phyloP scores from a whole-genome alignment of 2,797 vertebrate genomes.

The Geotrypetes seraphini region DNA sequence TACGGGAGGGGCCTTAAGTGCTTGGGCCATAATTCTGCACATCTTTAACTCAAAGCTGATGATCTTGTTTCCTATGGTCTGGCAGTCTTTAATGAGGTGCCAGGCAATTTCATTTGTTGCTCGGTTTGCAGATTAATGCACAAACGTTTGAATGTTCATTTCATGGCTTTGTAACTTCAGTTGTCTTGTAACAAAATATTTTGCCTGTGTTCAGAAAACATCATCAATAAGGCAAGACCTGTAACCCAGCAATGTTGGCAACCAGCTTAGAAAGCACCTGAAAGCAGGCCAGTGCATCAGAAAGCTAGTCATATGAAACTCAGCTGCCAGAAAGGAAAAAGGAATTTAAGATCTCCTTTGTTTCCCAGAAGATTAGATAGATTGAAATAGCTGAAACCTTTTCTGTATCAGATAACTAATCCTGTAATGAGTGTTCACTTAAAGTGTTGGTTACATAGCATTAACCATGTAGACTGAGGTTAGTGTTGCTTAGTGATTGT shows the following conservation, averaged over 20 bases:
- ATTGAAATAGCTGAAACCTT: not conserved
- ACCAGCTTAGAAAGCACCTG: not conserved
- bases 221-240: slow-evolving; percentile 19
- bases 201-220: not conserved
- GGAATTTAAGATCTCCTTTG: not conserved
- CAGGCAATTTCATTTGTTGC: no score
- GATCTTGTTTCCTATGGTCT: no score
- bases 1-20: no score
- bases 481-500: no score
- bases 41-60: no score
- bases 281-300: not conserved
- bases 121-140: no score
- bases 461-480: no score
- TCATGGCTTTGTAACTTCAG: not conserved
- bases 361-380: not conserved
- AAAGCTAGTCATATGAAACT: not conserved
- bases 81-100: no score
- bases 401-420: not conserved
- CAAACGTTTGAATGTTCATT: no score
- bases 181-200: not conserved
- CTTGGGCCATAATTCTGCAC: no score
- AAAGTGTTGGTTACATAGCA: no score
- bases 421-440: not conserved
- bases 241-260: slow-evolving; percentile 11
- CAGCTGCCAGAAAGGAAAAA: not conserved